phyloP scores from a whole-genome alignment of 2,888 invertebrate species.

The Pegoplata infirma region DNA sequence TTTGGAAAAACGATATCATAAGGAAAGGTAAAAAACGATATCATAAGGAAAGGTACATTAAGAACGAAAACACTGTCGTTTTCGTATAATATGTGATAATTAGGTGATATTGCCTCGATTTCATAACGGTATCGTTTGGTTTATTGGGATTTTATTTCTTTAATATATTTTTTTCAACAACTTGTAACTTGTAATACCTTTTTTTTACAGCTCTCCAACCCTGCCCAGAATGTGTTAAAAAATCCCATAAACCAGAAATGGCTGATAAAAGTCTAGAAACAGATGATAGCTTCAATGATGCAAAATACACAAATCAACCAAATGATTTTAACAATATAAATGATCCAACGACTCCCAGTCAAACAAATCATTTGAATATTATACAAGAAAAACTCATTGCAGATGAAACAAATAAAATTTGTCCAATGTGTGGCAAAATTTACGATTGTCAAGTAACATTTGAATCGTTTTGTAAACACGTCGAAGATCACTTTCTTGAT shows the following conservation, averaged over 20 bases:
- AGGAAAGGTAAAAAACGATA: too few relatives aligned
- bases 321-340: constrained; percentile 20
- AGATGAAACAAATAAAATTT: constrained; percentile 80
- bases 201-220: constrained; percentile 68
- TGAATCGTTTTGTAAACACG: constrained; percentile 85
- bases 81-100: too few relatives aligned
- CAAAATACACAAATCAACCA: constrained; percentile 37
- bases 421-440: constrained; percentile 86
- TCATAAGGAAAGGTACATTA: too few relatives aligned
- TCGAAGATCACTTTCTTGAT: constrained; percentile 86
- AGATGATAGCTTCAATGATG: constrained; percentile 71
- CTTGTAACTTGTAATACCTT: too few relatives aligned
- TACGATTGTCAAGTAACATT: constrained; percentile 82
- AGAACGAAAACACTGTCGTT: too few relatives aligned
- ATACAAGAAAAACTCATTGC: constrained; percentile 73
- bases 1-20: too few relatives aligned
- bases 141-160: too few relatives aligned
- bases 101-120: too few relatives aligned
- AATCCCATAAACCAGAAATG: constrained; percentile 75
- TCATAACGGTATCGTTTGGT: too few relatives aligned
- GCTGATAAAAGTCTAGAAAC: constrained; percentile 77
- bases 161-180: too few relatives aligned
- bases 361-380: constrained; percentile 72
- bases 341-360: constrained; percentile 23
- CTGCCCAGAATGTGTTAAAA: constrained; percentile 73